Evolutionary conservation across 1,140 invertebrate genomes (phyloP).

Genomic region (Caenorhabditis elegans): DNA sequence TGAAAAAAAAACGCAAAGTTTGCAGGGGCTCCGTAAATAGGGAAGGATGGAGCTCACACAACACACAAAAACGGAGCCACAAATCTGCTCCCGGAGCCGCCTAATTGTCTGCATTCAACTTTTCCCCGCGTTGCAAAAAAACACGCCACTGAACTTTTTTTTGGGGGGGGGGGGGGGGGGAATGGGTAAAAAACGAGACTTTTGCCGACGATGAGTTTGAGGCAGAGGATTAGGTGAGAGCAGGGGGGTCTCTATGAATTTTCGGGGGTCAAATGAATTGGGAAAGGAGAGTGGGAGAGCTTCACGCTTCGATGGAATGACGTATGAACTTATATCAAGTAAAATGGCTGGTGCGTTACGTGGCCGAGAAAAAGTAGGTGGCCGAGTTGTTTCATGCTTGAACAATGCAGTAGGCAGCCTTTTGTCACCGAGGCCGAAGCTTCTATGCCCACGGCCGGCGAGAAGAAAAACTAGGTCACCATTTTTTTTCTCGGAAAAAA

Average conservation of each 20-base stretch:
- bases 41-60: neutral
- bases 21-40: neutral
- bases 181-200: no score
- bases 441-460: no score
- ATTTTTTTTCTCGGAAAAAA: no score
- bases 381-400: no score
- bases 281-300: neutral
- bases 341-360: no score
- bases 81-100: neutral
- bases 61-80: neutral
- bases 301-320: slow-evolving; percentile 1
- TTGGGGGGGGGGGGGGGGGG: neutral
- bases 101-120: slow-evolving; percentile 30
- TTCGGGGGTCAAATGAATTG: neutral
- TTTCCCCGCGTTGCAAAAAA: neutral
- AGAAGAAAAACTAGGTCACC: no score
- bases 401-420: no score
- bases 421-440: no score
- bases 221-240: neutral
- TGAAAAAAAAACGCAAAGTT: neutral
- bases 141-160: neutral
- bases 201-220: neutral
- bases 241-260: no score
- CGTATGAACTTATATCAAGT: slow-evolving; percentile 1
- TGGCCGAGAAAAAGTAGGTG: no score